Conservation (phyloP, 2,888 invertebrate genomes). For the Heliconius aoede region DNA sequence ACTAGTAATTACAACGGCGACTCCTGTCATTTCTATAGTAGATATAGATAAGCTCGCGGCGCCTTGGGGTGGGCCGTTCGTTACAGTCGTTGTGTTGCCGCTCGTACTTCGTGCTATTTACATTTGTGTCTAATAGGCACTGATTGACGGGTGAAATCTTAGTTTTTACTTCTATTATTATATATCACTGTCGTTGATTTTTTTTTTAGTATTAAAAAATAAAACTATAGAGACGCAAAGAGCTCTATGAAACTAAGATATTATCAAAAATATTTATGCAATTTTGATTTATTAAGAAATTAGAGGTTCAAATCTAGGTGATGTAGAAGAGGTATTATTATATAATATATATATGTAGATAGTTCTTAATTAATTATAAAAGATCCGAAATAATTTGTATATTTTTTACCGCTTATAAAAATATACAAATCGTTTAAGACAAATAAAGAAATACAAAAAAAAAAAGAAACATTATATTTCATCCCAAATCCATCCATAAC, state of each 20-base stretch:
- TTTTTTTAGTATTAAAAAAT: neutral
- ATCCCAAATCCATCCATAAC: constrained; percentile 53
- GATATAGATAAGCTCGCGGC: constrained; percentile 70
- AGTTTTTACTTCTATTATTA: neutral
- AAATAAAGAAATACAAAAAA: neutral
- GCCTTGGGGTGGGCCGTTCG: constrained; percentile 62
- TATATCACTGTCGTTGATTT: constrained; percentile 11
- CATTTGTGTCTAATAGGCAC: constrained; percentile 31
- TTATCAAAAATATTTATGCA: neutral
- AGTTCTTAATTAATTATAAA: neutral
- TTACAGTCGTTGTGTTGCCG: constrained; percentile 46
- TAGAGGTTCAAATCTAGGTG: too few relatives aligned
- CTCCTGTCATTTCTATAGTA: constrained; percentile 55
- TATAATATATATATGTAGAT: neutral
- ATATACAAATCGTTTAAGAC: neutral
- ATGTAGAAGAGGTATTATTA: neutral
- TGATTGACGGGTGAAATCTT: constrained; percentile 37
- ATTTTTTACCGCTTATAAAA: neutral
- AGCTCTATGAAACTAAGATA: neutral
- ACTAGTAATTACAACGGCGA: constrained; percentile 41
- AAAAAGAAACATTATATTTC: constrained; percentile 32
- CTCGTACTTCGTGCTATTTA: constrained; percentile 37
- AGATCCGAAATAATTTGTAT: neutral
- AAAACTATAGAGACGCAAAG: neutral
- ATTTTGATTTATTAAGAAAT: too few relatives aligned